A percentile compares a stretch with the other conserved stretches of the same genome.
These are phyloP conservation scores for Agonum fuliginosum DNA, from an alignment of 2,888 invertebrate species.

Conservation along the genomic window DNA sequence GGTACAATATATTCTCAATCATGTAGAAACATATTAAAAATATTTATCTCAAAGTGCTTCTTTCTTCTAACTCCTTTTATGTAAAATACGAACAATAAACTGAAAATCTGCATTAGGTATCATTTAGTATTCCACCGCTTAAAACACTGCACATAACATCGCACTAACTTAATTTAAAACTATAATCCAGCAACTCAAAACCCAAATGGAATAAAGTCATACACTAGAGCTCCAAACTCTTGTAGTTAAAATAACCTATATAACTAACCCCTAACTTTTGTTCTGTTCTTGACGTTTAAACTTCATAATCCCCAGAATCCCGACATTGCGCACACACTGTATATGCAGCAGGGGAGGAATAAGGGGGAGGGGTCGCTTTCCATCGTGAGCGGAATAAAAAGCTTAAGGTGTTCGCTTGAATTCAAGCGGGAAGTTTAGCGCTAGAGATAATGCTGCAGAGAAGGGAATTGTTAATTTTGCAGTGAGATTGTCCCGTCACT, in stretches of 20 bases:
- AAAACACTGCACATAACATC: not conserved
- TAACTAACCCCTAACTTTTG: conserved; percentile 4
- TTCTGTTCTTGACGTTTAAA: conserved; percentile 7
- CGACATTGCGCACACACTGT: not conserved
- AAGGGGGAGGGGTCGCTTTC: not conserved
- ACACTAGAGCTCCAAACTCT: not conserved
- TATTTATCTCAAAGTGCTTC: no score
- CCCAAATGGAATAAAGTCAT: conserved; percentile 10
- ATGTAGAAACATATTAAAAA: no score
- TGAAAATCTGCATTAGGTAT: no score
- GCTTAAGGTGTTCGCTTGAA: conserved; percentile 2
- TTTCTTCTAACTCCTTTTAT: no score
- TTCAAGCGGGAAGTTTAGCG: no score
- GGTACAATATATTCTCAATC: no score
- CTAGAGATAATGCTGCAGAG: no score
- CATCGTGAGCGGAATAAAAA: conserved; percentile 2
- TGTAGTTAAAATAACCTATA: conserved; percentile 31
- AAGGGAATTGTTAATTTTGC: conserved; percentile 4
- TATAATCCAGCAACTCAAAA: conserved; percentile 4
- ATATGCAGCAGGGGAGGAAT: not conserved
- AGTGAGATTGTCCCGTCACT: conserved; percentile 29
- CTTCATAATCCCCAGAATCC: not conserved
- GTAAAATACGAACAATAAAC: no score
- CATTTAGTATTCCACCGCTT: not conserved
- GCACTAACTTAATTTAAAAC: conserved; percentile 24